These are phyloP conservation scores for Urocyon cinereoargenteus DNA, from an alignment of 2,797 vertebrate species.

Conservation along the genomic window DNA sequence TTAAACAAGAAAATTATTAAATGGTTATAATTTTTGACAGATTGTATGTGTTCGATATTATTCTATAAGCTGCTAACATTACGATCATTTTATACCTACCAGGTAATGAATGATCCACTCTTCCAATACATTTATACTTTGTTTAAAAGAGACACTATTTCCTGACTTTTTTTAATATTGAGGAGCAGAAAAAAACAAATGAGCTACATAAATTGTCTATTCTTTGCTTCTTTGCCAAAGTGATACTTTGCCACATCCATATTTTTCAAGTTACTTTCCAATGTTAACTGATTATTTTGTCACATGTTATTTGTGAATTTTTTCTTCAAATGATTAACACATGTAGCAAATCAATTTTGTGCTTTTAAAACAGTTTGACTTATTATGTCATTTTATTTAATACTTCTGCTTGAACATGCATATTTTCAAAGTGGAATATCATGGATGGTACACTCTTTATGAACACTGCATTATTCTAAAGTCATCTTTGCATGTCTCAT, in stretches of 20 bases:
- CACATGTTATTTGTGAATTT: not conserved
- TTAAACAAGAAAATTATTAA: not conserved
- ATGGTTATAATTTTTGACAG: not conserved
- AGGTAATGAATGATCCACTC: not conserved
- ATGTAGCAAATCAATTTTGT: not conserved
- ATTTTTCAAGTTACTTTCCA: not conserved
- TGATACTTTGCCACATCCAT: not conserved
- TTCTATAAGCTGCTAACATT: not conserved
- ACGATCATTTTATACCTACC: not conserved
- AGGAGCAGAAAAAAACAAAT: not conserved
- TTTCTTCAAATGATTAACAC: not conserved
- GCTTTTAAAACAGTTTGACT: not conserved
- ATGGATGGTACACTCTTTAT: not conserved
- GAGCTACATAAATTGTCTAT: not conserved
- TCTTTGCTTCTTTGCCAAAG: not conserved
- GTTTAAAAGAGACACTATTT: not conserved
- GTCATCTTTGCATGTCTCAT: not conserved
- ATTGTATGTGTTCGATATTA: not conserved
- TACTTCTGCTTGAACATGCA: not conserved
- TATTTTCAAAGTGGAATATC: not conserved
- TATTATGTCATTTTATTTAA: constrained; percentile 37
- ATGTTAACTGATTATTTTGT: not conserved
- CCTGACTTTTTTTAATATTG: not conserved
- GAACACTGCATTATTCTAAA: not conserved
- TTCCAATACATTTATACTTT: not conserved